Conservation (phyloP, 2,797 vertebrate genomes). For the Lophius americanus region DNA sequence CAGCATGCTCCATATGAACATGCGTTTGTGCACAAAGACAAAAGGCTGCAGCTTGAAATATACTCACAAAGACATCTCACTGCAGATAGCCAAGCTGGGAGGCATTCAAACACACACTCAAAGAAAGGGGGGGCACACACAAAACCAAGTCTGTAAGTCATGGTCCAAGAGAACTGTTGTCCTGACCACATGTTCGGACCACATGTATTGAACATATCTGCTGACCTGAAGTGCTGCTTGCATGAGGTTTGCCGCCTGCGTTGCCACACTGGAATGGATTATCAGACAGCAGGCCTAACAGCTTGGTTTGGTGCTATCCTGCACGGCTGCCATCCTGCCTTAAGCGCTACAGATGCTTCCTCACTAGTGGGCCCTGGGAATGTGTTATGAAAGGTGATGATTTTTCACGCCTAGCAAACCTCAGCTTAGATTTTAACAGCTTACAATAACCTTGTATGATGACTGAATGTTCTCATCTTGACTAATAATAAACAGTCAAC, state of each 20-base stretch:
- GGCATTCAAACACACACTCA: slow-evolving; percentile 1
- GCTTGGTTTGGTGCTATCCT: slow-evolving; percentile 76
- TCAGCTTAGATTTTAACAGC: slow-evolving; percentile 23
- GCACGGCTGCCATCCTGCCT: slow-evolving; percentile 80
- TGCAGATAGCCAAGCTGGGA: slow-evolving; percentile 12
- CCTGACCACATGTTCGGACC: slow-evolving; percentile 76
- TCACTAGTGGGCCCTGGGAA: slow-evolving; percentile 70
- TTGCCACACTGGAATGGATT: slow-evolving; percentile 76
- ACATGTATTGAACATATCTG: slow-evolving; percentile 74
- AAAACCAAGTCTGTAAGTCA: slow-evolving; percentile 52
- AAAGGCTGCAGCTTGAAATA: slow-evolving; percentile 47
- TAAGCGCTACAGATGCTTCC: slow-evolving; percentile 82
- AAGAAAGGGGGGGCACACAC: neutral
- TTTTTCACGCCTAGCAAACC: slow-evolving; percentile 41
- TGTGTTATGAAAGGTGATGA: slow-evolving; percentile 65
- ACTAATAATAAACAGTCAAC: neutral
- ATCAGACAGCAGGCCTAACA: slow-evolving; percentile 83
- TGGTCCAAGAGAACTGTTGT: slow-evolving; percentile 64
- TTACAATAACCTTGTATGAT: slow-evolving; percentile 28
- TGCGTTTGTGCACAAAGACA: slow-evolving; percentile 56
- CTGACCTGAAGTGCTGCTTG: slow-evolving; percentile 71
- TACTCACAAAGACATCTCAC: slow-evolving; percentile 17
- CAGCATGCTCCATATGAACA: slow-evolving; percentile 24
- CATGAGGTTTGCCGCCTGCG: slow-evolving; percentile 64
- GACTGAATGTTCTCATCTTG: slow-evolving; percentile 5